Evolutionary conservation across 1,140 invertebrate species (phyloP), one percentile per base, ranked within the genome.

Genomic region (Orussus abietinus): DNA sequence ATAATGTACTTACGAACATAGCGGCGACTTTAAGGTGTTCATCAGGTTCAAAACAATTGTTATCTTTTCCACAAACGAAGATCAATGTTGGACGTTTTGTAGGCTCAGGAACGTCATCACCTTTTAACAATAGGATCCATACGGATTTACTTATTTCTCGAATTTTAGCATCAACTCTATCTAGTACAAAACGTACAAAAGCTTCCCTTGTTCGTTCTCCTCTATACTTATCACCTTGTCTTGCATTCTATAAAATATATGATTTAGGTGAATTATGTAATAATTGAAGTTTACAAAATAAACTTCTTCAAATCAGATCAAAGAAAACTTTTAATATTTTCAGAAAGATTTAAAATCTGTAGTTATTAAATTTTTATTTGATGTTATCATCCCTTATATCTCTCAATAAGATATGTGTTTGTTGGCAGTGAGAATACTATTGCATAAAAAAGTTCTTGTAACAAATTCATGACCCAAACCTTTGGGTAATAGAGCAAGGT

Each of bases 21-120:
- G 80, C 77, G 36, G 81, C 75, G 21, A 85, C 55, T 72, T 82
- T 83, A 9, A 75, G 60, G 44, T 67, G 66, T n/a, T 77, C 77
- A 37, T 75, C 65, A 7, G 57, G 49, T 30, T 72, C 69, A 18
- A 78, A 75, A 61, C 81, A 83, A 42, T 77, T 66, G 49, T 58
- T 62, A 52, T 73, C 62, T 57, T 62, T 59, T 29, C 64, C 61
- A 43, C 76, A 74, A 22, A 67, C 58, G 13, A 79, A 65, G 49
- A 77, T 69, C 33, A 79, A 34, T 10, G 69, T 47, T 56, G 75
- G 73, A 28, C 64, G 60, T 6, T n/a, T n/a, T n/a, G n/a, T n/a
- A n/a, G n/a, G n/a, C n/a, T 55, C 45, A 6, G 17, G 28, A 14
- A 21, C 28, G 5, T 42, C 28, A 5, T 45, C 34, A 18, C 49